Conservation (phyloP, 1,140 invertebrate genomes). For the Heliothis subflexa region DNA sequence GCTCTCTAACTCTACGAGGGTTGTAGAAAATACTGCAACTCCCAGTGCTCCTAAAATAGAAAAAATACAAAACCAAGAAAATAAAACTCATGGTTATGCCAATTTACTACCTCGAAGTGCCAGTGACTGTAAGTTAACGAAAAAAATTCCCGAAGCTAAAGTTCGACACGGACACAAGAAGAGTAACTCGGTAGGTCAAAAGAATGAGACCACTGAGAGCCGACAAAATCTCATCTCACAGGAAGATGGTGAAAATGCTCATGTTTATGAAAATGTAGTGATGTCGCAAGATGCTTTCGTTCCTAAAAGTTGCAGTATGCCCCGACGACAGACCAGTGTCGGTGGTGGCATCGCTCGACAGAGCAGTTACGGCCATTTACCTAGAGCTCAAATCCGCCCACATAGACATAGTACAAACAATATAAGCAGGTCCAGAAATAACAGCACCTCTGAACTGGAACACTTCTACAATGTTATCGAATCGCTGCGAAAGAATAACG, state of each 20-base stretch:
- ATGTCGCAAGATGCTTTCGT: slow-evolving; percentile 70
- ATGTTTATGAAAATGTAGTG: slow-evolving; percentile 83
- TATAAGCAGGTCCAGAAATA: slow-evolving; percentile 65
- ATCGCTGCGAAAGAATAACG: slow-evolving; percentile 64
- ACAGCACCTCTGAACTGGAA: slow-evolving; percentile 67
- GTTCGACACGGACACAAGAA: slow-evolving; percentile 76
- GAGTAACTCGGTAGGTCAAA: slow-evolving; percentile 82
- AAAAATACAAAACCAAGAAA: slow-evolving; percentile 59
- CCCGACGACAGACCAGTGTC: slow-evolving; percentile 68
- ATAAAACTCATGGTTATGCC: slow-evolving; percentile 70
- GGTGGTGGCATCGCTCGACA: slow-evolving; percentile 67
- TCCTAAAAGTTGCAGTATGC: slow-evolving; percentile 82
- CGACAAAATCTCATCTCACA: slow-evolving; percentile 82
- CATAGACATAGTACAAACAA: slow-evolving; percentile 71
- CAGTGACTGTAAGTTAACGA: slow-evolving; percentile 80
- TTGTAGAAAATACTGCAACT: slow-evolving; percentile 58
- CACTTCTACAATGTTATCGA: slow-evolving; percentile 77
- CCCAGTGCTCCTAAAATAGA: slow-evolving; percentile 57
- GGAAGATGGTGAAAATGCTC: slow-evolving; percentile 76
- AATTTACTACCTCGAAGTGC: slow-evolving; percentile 76
- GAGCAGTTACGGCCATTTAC: slow-evolving; percentile 74
- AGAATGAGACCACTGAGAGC: slow-evolving; percentile 79
- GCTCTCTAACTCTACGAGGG: slow-evolving; percentile 66
- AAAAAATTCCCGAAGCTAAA: slow-evolving; percentile 71
- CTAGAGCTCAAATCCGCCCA: slow-evolving; percentile 71